Base-by-base conservation (phyloP, 2,888 invertebrate species). In the Eristalinus aeneus region DNA sequence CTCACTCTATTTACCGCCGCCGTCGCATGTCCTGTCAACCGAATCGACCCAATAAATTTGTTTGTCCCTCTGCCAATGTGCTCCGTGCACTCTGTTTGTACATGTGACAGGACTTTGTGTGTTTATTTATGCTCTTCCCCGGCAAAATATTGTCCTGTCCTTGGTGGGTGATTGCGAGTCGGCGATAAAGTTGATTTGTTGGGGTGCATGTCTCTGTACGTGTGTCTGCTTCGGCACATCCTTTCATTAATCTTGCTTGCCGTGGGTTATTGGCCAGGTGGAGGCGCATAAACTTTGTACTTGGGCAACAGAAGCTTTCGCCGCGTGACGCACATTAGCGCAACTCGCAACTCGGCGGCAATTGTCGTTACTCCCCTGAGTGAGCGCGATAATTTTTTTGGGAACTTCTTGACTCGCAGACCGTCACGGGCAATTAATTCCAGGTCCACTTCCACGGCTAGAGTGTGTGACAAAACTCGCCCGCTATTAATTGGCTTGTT, bases 131-230 rank as follows among this genome's bases (percentile, higher is more conserved):
- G 73, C 69, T 86, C n/a, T 46, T 73, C 46, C 32, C 61, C 60
- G 67, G 53, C 60, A 36, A 85, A 85, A 85, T 67, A 81, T 80
- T 80, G 64, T 58, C 63, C 23, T 80, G 80, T 75, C 71, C 53
- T 68, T 23, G 67, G 72, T 31, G 63, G 68, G 11, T 54, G 86
- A 82, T 86, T 65, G 69, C 53, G 27, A 16, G 68, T 53, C 46
- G 36, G 32, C 46, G 86, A 86, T 86, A 82, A 77, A 74, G 77
- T 74, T 86, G 82, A 86, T 82, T 86, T 86, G 77, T 86, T 81
- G 54, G 34, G 69, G 31, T 46, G 67, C 36, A 56, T 68, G 22
- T 63, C 60, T 56, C 65, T 64, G 16, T 34, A 64, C 22, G 31
- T 23, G 12, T 22, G 32, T 65, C 60, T 60, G 39, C 20, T 31